Base-by-base conservation (phyloP, 1,140 invertebrate genomes). In the Trachymyrmex septentrionalis region DNA sequence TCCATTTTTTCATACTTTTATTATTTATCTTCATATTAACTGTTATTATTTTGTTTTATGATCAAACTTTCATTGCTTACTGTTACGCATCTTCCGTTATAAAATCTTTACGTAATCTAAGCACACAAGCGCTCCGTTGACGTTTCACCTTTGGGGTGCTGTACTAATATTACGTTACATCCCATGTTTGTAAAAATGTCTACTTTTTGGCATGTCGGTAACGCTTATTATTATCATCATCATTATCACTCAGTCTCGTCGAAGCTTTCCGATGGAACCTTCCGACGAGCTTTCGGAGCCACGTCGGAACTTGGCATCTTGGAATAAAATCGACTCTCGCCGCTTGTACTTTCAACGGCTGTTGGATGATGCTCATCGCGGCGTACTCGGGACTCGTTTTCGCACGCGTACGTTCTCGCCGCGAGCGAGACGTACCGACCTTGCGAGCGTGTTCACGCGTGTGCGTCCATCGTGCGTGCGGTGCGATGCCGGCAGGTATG, bases 401-500 rank as follows among this genome's bases (percentile, higher is more conserved):
- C 80, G 67, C 80, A 82, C 80, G 80, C 80, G 67, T 48, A n/a
- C n/a, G 19, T 71, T 71, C 14, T 82, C 78, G 38, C 53, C 80
- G 67, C 73, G 50, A 66, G 59, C 73, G 59, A 63, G 44, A 82
- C n/a, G n/a, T n/a, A n/a, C 12, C 7, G 69, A 16, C 38, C 55
- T n/a, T n/a, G n/a, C n/a, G n/a, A 9, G 57, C 61, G n/a, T 55
- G 30, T 64, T 67, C 48, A 64, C 77, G 69, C 34, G 66, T 81
- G 63, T 61, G 50, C 64, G 66, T 69, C 16, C 76, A 38, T 21
- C 24, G 69, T 27, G 67, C n/a, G 53, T 59, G 24, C 38, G 38
- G 24, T 50, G 48, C 48, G 12, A 21, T 48, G 66, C 38, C 53
- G 67, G 67, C 53, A 84, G 84, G 73, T 81, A 75, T 88, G 50